Base-by-base conservation (phyloP, 2,888 invertebrate species). In the Lithophane leautieri region DNA sequence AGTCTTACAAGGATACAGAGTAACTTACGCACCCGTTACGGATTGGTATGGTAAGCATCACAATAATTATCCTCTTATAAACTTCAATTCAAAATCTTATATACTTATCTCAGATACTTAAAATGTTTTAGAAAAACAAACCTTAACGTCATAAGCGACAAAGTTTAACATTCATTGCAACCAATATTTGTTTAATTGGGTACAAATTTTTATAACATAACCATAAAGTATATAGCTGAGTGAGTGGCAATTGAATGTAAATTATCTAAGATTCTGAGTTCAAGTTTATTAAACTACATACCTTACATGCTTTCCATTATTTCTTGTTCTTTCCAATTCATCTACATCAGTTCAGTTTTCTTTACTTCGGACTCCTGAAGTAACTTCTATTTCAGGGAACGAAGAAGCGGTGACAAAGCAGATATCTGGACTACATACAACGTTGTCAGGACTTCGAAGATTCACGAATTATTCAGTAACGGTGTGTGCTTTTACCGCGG, bases 401-500 rank as follows among this genome's bases (percentile, higher is more conserved):
- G 98, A 98, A 95, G 97, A 98, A 78, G 97, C 97, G 86, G 97
- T 98, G 87, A 98, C 98, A n/a, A 98, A 98, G 92, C 97, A 97
- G 87, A 98, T 98, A 86, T 97, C 97, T 6, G 97, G 97, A 4
- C 91, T 97, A 56, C 97, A 97, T 80, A 98, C 98, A 52, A 97
- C 97, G 3, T 96, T 98, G 81, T 98, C 98, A 76, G 98, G 98
- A 66, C 96, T 99, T 74, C 97, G 98, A 90, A 98, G 98, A 89
- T 99, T 97, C 94, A 99, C 99, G 50, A 99, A 99, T 96, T 99
- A 99, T 93, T 99, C 99, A 54, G 98, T 99, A 71, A 98, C 98
- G 85, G 98, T 99, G 54, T 97, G 98, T 91, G 99, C 99, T 14
- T 99, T 98, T 94, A 99, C 99, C 0, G 97, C 98, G 56, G 98